A percentile compares a stretch with the other conserved stretches of the same genome.
Conservation (phyloP, 2,797 vertebrate genomes). For the Micromesistius poutassou region DNA sequence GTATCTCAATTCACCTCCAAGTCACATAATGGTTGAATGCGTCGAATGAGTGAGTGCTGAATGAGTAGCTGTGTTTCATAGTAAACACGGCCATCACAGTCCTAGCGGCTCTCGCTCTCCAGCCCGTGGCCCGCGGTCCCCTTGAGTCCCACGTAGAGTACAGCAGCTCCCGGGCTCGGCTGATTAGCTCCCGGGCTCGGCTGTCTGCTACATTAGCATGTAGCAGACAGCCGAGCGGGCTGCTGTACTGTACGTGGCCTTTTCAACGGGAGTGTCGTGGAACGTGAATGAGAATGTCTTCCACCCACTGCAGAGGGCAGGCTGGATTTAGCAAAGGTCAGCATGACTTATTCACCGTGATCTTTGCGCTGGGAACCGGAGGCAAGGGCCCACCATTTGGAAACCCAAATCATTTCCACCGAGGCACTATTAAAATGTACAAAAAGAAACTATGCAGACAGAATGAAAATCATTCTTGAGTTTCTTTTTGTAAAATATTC, state of each 20-base stretch:
- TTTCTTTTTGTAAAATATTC: slow-evolving; percentile 7
- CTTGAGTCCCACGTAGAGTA: too few species aligned
- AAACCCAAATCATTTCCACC: neutral
- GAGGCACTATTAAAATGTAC: slow-evolving; percentile 1
- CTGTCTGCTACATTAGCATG: slow-evolving; percentile 15
- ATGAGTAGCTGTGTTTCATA: too few species aligned
- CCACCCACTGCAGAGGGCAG: slow-evolving; percentile 8
- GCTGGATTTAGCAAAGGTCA: slow-evolving; percentile 20
- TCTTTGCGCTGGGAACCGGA: slow-evolving; percentile 32
- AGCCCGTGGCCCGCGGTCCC: neutral
- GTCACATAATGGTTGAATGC: neutral
- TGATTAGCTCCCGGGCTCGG: too few species aligned
- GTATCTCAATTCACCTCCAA: neutral
- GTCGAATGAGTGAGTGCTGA: too few species aligned
- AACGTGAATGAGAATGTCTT: slow-evolving; percentile 5
- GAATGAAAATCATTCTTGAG: neutral
- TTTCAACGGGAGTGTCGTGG: slow-evolving; percentile 4
- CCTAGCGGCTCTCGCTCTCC: neutral
- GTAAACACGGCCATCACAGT: too few species aligned
- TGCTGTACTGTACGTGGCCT: slow-evolving; percentile 4
- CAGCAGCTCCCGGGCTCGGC: too few species aligned
- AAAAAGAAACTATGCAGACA: neutral
- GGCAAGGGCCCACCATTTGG: slow-evolving; percentile 4
- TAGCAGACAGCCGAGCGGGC: slow-evolving; percentile 30
- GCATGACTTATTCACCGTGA: slow-evolving; percentile 29